Evolutionary conservation across 2,113 vertebrate genomes (phyloP).

Genomic region (Struthio camelus): DNA sequence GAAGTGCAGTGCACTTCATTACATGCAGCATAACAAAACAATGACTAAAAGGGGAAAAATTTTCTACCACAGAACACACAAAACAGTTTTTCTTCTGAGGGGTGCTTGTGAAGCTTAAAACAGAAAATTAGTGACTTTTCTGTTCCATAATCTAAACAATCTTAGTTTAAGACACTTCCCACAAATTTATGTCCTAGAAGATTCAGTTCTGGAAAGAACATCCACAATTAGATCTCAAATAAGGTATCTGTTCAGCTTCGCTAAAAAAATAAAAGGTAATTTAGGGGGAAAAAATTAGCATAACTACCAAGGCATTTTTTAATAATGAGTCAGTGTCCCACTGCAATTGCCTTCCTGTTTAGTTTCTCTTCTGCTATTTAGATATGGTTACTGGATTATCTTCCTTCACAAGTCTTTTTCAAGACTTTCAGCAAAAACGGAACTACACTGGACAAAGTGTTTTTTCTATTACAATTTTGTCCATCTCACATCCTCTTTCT

Average conservation of each 20-base stretch:
- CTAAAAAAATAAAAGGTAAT: background rate
- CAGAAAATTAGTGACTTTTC: background rate
- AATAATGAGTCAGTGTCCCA: background rate
- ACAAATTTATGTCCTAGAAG: background rate
- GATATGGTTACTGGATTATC: accelerated
- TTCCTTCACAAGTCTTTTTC: background rate
- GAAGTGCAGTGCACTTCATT: background rate
- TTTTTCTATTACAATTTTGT: background rate
- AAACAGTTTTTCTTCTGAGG: background rate
- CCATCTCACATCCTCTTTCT: background rate
- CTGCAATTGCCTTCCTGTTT: background rate
- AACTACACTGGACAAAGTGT: background rate
- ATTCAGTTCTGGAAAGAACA: background rate
- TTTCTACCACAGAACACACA: background rate
- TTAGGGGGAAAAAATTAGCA: background rate
- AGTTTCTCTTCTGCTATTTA: background rate
- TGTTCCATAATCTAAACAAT: background rate
- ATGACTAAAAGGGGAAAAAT: background rate
- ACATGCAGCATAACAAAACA: background rate
- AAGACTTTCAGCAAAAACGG: background rate
- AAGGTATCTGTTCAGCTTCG: background rate
- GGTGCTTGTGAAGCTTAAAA: background rate
- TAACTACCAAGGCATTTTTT: background rate
- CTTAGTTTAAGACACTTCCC: background rate
- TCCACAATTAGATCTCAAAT: background rate